Percentiles rank a stretch among this genome's conserved stretches.
These are phyloP conservation scores for Heteronetta atricapilla DNA, from an alignment of 2,113 vertebrate genomes.

Conservation along the genomic window DNA sequence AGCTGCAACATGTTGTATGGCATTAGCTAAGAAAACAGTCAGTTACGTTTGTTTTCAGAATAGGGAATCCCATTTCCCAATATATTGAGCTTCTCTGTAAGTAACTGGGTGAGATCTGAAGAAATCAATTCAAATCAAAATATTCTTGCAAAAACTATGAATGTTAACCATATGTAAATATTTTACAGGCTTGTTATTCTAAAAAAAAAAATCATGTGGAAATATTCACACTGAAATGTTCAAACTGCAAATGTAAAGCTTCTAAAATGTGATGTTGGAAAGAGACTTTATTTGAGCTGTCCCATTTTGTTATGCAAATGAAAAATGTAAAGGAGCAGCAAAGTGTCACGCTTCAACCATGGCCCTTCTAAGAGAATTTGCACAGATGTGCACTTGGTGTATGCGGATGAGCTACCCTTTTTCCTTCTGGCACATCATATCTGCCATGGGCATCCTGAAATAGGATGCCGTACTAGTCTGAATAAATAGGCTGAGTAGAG, in stretches of 20 bases:
- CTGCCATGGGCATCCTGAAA: neutral
- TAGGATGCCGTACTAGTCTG: neutral
- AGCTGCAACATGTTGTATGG: neutral
- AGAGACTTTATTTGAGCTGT: neutral
- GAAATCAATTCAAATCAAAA: neutral
- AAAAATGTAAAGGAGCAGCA: neutral
- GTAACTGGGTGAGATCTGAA: neutral
- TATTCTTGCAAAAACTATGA: neutral
- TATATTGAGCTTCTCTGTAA: neutral
- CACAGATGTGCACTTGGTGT: neutral
- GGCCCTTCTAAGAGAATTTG: constrained; percentile 29
- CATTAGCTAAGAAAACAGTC: neutral
- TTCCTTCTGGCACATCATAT: neutral
- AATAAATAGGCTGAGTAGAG: neutral
- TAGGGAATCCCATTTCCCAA: neutral
- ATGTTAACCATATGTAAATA: neutral
- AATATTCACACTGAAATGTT: neutral
- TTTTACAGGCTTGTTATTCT: neutral
- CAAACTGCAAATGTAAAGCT: neutral
- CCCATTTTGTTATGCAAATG: neutral
- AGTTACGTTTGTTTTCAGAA: neutral
- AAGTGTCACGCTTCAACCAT: neutral
- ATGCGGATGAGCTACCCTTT: neutral
- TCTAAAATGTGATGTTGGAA: neutral
- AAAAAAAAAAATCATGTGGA: neutral